Evolutionary conservation across 2,888 invertebrate genomes (phyloP).

Genomic region (Physocephala rufipes): DNA sequence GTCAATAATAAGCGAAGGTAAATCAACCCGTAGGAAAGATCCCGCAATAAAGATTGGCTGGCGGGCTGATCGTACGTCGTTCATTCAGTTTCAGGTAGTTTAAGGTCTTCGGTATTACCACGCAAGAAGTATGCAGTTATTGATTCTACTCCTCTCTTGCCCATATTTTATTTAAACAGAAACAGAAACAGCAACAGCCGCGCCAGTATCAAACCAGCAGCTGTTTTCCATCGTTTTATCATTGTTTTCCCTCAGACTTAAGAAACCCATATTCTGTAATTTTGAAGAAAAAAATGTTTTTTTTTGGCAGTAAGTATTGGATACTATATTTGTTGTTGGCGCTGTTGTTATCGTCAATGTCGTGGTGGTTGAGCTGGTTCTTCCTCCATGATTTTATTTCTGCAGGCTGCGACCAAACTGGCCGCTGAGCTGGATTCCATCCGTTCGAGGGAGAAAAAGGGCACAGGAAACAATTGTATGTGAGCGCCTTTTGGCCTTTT

Average conservation of each 20-base stretch:
- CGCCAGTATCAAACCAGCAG: slow-evolving; percentile 45
- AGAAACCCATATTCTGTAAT: neutral
- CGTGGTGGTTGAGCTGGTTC: slow-evolving; percentile 4
- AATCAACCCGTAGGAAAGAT: neutral
- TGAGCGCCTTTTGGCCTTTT: slow-evolving; percentile 39
- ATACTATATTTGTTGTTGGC: slow-evolving; percentile 13
- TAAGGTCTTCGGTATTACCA: slow-evolving; percentile 3
- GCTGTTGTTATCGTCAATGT: slow-evolving; percentile 13
- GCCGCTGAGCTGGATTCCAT: slow-evolving; percentile 33
- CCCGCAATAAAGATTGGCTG: slow-evolving; percentile 11
- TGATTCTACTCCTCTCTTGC: neutral
- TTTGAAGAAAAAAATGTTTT: neutral
- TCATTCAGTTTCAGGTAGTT: slow-evolving; percentile 29
- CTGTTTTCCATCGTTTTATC: slow-evolving; percentile 53
- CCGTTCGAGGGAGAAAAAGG: neutral
- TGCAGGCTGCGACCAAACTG: slow-evolving; percentile 34
- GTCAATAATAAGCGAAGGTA: neutral
- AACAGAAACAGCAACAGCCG: slow-evolving; percentile 12
- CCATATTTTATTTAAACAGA: slow-evolving; percentile 20
- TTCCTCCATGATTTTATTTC: slow-evolving; percentile 25
- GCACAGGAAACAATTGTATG: slow-evolving; percentile 38
- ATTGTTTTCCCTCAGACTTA: slow-evolving; percentile 32
- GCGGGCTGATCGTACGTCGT: neutral
- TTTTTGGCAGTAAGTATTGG: slow-evolving; percentile 1
- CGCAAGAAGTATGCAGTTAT: slow-evolving; percentile 14